Base-by-base conservation (phyloP, 2,797 vertebrate species). In the Bovichtus diacanthus region DNA sequence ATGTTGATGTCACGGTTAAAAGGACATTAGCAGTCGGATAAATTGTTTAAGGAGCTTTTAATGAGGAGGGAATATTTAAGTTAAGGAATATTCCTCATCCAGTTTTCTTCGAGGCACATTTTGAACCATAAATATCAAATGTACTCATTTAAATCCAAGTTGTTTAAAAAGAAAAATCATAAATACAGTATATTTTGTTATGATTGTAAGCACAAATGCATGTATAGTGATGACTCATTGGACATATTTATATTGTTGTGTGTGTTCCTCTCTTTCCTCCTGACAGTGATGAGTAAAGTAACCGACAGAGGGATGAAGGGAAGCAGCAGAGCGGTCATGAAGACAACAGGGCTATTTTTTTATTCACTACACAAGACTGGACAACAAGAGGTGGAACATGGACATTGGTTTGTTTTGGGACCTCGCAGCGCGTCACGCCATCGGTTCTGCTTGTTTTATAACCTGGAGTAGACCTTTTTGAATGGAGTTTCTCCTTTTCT, bases 201-300 rank as follows among this genome's bases (percentile, higher is more conserved):
- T 31, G n/a, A n/a, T n/a, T 12, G 31, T 9, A 29, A 34, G 19
- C 19, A 56, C 25, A 38, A 46, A 18, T 19, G 18, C 9, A 18
- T 67, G 21, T 38, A 5, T 13, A 41, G 29, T 43, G 27, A 25
- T 4, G 18, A 13, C 12, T 23, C 10, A 36, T 36, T 5, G 1
- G 5, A 58, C 6, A 49, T 71, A 43, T 49, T 55, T 44, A n/a
- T 53, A 3, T 73, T 74, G 21, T 9, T 74, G 16, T 86, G 12
- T 65, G 31, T 77, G 55, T 74, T 51, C 74, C 12, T 85, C 49
- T 62, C 55, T 83, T 60, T 55, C 21, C 67, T 50, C 65, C 56
- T 53, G 11, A 72, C 87, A 95, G 95, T 95, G 93, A 92, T 93
- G 80, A 50, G 65, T 29, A 50, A 70, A 58, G 67, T 38, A 49